phyloP scores from a whole-genome alignment of 1,140 invertebrate species.

The Gryon sp. region DNA sequence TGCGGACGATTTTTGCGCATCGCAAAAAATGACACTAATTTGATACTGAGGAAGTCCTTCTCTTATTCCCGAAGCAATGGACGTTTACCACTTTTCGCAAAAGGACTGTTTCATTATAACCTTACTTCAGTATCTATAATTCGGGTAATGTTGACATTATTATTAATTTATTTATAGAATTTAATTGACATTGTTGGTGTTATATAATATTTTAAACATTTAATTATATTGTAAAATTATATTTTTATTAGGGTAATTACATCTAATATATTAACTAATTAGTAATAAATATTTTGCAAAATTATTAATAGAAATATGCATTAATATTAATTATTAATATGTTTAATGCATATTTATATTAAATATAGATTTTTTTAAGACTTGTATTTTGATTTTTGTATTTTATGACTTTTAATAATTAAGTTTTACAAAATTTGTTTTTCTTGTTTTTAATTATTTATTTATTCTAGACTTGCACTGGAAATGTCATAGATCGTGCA shows the following conservation, averaged over 20 bases:
- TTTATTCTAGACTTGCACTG: conserved; percentile 71
- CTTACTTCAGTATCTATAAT: conserved; percentile 46
- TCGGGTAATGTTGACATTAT: conserved; percentile 66
- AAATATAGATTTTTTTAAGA: not conserved
- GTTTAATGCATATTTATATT: no score
- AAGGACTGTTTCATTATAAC: conserved; percentile 18
- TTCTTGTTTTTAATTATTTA: conserved; percentile 3
- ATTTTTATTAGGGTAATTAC: no score
- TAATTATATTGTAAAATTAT: conserved; percentile 5
- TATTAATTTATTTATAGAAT: conserved; percentile 26
- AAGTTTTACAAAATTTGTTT: not conserved
- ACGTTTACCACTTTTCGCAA: conserved; percentile 3
- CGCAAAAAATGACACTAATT: conserved; percentile 15
- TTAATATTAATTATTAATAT: no score
- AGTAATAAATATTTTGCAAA: no score
- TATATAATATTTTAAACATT: no score
- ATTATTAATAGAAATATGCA: no score
- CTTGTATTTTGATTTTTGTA: no score
- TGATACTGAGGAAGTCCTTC: conserved; percentile 33
- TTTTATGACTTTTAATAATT: no score
- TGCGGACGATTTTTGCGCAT: conserved; percentile 22
- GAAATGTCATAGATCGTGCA: conserved; percentile 74
- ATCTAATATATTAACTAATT: no score
- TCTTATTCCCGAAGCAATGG: conserved; percentile 15
- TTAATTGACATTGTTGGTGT: no score